A percentile compares a stretch with the other conserved stretches of the same genome.
Conservation (phyloP, 2,113 vertebrate species). For the Sinocyclocheilus maitianheensis region DNA sequence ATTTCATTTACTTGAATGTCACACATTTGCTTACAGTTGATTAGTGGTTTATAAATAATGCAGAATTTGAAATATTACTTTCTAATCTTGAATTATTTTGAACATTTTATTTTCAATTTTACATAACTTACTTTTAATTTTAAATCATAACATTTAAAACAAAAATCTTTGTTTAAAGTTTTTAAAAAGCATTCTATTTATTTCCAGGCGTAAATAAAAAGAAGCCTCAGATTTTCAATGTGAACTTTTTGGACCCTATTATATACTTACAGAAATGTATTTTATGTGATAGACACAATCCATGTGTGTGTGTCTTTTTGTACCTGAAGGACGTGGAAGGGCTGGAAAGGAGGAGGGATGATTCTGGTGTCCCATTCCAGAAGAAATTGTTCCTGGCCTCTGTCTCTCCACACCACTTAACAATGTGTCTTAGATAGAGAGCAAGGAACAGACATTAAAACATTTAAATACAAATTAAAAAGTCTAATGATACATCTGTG, state of each 20-base stretch:
- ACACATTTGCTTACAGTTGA: too few relatives aligned
- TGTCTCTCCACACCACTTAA: slow-evolving; percentile 76
- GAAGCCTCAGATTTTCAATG: not conserved
- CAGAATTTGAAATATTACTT: too few relatives aligned
- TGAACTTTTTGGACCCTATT: not conserved
- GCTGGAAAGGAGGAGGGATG: slow-evolving; percentile 76
- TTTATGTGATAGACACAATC: not conserved
- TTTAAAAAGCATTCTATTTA: not conserved
- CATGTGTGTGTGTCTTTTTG: not conserved
- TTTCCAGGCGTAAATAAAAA: not conserved
- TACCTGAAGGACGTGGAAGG: slow-evolving; percentile 80
- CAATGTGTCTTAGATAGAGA: slow-evolving; percentile 65
- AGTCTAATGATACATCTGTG: not conserved
- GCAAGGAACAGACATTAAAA: slow-evolving; percentile 37
- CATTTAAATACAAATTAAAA: slow-evolving; percentile 38
- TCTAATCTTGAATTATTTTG: too few relatives aligned
- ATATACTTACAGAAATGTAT: not conserved
- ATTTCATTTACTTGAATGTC: not conserved
- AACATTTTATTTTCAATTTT: not conserved
- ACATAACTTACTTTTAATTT: not conserved
- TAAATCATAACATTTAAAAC: too few relatives aligned
- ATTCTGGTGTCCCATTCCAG: slow-evolving; percentile 67
- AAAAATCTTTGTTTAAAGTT: not conserved
- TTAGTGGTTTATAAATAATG: too few relatives aligned
- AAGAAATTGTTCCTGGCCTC: slow-evolving; percentile 73